Conservation (phyloP, 2,113 vertebrate genomes). For the Nibea albiflora region DNA sequence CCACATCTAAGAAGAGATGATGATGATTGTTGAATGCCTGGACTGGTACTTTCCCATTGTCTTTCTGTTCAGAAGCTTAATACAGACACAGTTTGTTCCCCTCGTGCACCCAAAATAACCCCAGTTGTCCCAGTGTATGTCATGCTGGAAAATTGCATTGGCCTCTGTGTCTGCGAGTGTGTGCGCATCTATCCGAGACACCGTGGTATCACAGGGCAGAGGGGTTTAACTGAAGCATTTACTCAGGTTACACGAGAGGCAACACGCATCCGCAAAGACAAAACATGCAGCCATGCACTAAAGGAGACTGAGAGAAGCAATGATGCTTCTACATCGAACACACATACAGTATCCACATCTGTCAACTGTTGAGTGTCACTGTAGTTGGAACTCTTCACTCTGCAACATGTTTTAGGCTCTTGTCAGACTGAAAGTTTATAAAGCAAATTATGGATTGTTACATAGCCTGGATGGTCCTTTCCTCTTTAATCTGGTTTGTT, state of each 20-base stretch:
- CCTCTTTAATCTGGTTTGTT: neutral
- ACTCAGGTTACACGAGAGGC: conserved; percentile 13
- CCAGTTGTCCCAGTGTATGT: conserved; percentile 23
- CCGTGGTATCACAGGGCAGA: neutral
- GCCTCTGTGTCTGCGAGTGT: neutral
- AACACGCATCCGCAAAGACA: neutral
- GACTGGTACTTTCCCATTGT: conserved; percentile 32
- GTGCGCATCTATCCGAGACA: neutral
- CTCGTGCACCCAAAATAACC: conserved; percentile 53
- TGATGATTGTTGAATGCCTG: conserved; percentile 13
- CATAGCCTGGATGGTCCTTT: no score
- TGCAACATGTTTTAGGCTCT: neutral
- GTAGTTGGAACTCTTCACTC: neutral
- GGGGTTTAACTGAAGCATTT: conserved; percentile 31
- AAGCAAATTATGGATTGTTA: neutral
- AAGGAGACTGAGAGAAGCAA: neutral
- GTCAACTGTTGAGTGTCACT: neutral
- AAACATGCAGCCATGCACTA: neutral
- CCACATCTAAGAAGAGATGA: conserved; percentile 1
- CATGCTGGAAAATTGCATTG: conserved; percentile 35
- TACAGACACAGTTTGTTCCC: conserved; percentile 33
- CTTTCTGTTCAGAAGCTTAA: conserved; percentile 25
- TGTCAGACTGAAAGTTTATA: neutral
- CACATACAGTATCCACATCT: neutral
- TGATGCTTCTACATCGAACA: neutral